Evolutionary conservation across 2,888 invertebrate genomes (phyloP), one percentile per base, ranked within the genome.

Genomic region (Tipula confusa): DNA sequence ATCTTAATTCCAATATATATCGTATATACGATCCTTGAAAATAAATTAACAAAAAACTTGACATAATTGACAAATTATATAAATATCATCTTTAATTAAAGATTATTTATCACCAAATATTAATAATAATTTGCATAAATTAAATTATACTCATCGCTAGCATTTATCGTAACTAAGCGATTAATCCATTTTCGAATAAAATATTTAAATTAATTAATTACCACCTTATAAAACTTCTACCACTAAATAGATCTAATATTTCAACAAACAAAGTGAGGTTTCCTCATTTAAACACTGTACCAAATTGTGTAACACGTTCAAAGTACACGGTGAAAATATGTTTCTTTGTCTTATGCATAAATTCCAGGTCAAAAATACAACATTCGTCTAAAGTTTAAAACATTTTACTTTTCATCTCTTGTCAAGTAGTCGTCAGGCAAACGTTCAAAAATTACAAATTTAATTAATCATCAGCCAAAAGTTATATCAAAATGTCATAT

Each of bases 101-200:
- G 64, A 64, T 64, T 24, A 64, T 64, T 64, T 64, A 64, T 64
- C 9, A 24, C 24, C 7, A 1, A 64, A 64, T 24, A 64, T 64
- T 64, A 24, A 64, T 64, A 64, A 64, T 64, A 64, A 64, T 64
- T 64, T 64, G 64, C 64, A 64, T 64, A 64, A 64, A 64, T 64
- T 64, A 64, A 64, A 9, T 64, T 64, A 64, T 64, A 64, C 18
- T 64, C 64, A 64, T 64, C 64, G 64, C 64, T 24, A 64, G 24
- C 24, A 64, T 64, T 64, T 64, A 9, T 64, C 64, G 9, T 64
- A 64, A 64, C 64, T 64, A n/a, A n/a, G n/a, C n/a, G 64, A 64
- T 64, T 64, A 64, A 64, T 24, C 18, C 9, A 64, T 64, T 64
- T 64, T n/a, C n/a, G n/a, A n/a, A 64, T 64, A 64, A 64, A 64